Base-by-base conservation (phyloP, 2,797 vertebrate genomes). In the Thripadectes ignobilis region DNA sequence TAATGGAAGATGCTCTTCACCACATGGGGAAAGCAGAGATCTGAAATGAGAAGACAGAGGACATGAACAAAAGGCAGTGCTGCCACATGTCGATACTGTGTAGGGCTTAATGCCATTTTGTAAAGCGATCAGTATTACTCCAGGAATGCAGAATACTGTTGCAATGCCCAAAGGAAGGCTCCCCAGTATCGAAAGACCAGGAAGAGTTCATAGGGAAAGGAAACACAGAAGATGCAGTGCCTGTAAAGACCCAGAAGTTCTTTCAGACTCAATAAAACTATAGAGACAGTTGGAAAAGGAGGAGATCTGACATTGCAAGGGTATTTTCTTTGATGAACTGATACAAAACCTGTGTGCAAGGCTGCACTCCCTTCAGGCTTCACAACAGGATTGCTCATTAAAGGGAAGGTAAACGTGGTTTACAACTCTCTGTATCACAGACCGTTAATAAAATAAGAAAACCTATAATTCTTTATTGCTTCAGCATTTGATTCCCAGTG, bases 271-370 rank as follows among this genome's bases (percentile, higher is more conserved):
- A 68, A n/a, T 1, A 45, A 61, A 77, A 86, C 5, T 6, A 66
- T 1, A 7, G 14, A 86, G 26, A 38, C 76, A 83, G 29, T 32
- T 8, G 6, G 34, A 59, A 78, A 71, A 91, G 14, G 14, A 88
- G 72, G 69, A 95, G 78, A 57, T 57, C 38, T 91, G 68, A 86
- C 45, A 90, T 68, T 92, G 78, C 86, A 82, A 80, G 41, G 9
- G 21, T 83, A 41, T 82, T 83, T 95, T 90, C 86, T 92, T 66
- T 89, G 72, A 83, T 78, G 51, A 91, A 95, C 48, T 76, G 77
- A 65, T 96, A 85, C 36, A 34, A 89, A 95, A 59, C 39, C 46
- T 1, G 29, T 84, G 59, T 14, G 65, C 4, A 7, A 82, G 88
- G 43, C 36, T 51, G 72, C 55, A 41, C 38, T 80, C 30, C 94